These are phyloP conservation scores for Propithecus deckenii DNA, from an alignment of 2,797 vertebrate genomes.

Conservation along the genomic window DNA sequence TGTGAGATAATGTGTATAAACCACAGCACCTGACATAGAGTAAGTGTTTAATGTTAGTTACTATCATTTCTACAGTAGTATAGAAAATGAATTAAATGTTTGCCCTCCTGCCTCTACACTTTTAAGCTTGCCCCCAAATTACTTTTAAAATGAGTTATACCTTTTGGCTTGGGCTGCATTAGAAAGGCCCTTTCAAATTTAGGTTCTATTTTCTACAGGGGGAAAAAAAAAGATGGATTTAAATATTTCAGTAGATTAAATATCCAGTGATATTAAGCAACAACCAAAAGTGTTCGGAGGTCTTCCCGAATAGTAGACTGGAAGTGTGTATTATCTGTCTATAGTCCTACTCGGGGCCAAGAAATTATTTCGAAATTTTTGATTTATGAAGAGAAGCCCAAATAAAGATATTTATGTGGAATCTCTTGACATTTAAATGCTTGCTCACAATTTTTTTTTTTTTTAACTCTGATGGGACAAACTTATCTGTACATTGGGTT, in stretches of 20 bases:
- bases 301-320: background rate
- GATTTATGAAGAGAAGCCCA: background rate
- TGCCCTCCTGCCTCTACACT: background rate
- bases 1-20: background rate
- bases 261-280: background rate
- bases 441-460: background rate
- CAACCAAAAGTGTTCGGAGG: background rate
- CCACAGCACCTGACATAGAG: background rate
- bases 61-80: background rate
- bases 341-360: background rate
- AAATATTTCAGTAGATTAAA: background rate
- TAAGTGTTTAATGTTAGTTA: background rate
- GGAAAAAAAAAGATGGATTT: background rate
- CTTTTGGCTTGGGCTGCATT: background rate
- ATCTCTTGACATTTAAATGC: background rate
- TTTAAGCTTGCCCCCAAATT: background rate
- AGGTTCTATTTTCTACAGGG: constrained; percentile 15
- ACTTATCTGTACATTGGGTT: background rate
- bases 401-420: background rate
- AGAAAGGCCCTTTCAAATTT: background rate
- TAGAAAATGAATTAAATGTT: constrained; percentile 2
- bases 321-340: background rate
- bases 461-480: background rate
- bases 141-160: background rate
- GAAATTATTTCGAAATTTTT: background rate